These are phyloP conservation scores for Struthio camelus DNA, from an alignment of 2,113 vertebrate species.

Conservation along the genomic window DNA sequence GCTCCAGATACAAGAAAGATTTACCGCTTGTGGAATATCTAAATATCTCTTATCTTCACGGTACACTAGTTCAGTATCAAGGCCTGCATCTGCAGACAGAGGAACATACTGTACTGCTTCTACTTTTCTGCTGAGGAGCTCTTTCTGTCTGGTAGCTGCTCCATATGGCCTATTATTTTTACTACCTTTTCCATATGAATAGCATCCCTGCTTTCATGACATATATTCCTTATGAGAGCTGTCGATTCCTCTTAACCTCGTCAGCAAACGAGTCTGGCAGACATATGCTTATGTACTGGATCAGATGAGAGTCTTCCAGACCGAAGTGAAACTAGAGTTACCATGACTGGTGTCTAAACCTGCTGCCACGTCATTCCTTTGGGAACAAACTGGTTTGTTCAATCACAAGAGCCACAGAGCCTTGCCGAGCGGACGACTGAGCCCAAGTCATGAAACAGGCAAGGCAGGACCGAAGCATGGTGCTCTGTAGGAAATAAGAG, in stretches of 20 bases:
- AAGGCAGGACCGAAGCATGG: neutral
- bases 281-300: neutral
- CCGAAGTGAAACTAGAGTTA: slow-evolving; percentile 7
- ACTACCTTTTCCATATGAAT: slow-evolving; percentile 14
- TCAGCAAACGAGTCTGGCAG: neutral
- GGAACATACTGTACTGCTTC: neutral
- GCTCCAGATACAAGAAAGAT: neutral
- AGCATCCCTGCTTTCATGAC: slow-evolving; percentile 6
- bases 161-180: neutral
- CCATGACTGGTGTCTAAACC: neutral
- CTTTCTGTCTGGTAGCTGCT: neutral
- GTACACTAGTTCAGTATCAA: neutral
- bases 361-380: neutral
- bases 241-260: slow-evolving; percentile 30
- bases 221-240: slow-evolving; percentile 23
- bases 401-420: neutral
- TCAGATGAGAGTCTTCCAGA: neutral
- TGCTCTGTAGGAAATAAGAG: neutral
- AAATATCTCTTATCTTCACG: neutral
- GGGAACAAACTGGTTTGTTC: neutral
- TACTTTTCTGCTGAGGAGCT: neutral
- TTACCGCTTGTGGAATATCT: neutral
- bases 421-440: neutral
- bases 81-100: neutral
- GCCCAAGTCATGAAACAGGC: neutral